Evolutionary conservation across 2,113 vertebrate genomes (phyloP), one percentile per base, ranked within the genome.

Genomic region (Campylorhamphus procurvoides): DNA sequence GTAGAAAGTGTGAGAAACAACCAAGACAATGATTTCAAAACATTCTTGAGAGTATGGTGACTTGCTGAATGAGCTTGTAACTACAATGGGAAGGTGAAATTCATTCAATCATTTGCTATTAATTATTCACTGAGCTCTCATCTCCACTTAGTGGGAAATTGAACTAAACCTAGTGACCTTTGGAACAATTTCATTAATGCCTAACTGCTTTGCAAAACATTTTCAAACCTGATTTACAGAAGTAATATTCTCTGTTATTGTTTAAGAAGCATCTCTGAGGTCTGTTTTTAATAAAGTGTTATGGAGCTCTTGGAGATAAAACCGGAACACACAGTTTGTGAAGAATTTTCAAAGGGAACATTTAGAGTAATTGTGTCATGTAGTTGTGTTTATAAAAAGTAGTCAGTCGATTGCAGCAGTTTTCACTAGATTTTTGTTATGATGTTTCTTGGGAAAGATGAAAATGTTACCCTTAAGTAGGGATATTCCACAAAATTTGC

Each of bases 181-280:
- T 42, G 78, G 42, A 93, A 85, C 62, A 83, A 73, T 82, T 85
- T 94, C 71, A 77, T 90, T 94, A 90, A 85, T 83, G 77, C 71
- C 53, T 87, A 85, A 74, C 53, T 76, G 77, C 87, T 93, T 95
- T 96, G 78, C 81, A 95, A 95, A 97, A 94, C 2, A 1, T 56
- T 92, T 95, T 95, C 80, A 93, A 53, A 93, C 27, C 68, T 97
- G 95, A 96, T 96, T 96, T 96, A 96, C 69, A 87, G 93, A 85
- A 94, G 53, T 96, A 97, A 97, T 97, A 94, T 82, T 82, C 73
- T 92, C 76, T 62, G 68, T 47, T 94, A 78, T 75, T 78, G 31
- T 73, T 93, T 89, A 85, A 89, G 64, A 55, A 91, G 14, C 1
- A 4, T 94, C 89, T 94, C 91, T 46, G 74, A 89, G 63, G 95